phyloP scores from a whole-genome alignment of 2,113 vertebrate species.

The Spermophilus dauricus region DNA sequence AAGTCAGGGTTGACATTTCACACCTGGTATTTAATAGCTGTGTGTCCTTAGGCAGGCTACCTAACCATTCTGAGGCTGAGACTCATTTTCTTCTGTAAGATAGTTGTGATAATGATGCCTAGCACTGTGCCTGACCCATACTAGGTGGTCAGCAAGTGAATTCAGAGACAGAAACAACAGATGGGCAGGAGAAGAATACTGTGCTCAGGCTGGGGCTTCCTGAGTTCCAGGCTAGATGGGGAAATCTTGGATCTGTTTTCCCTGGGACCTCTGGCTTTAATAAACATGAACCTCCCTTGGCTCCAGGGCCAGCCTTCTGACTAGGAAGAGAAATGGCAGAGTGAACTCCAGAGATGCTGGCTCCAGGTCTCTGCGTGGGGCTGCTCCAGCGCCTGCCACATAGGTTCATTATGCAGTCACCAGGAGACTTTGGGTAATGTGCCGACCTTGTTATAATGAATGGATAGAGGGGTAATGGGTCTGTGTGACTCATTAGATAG shows the following conservation, averaged over 20 bases:
- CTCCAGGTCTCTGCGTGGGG: background rate
- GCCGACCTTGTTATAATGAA: slow-evolving; percentile 89
- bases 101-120: background rate
- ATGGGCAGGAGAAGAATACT: background rate
- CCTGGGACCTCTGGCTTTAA: background rate
- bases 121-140: background rate
- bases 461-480: slow-evolving; percentile 85
- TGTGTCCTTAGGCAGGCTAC: background rate
- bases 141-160: background rate
- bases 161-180: background rate
- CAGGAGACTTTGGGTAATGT: slow-evolving; percentile 77
- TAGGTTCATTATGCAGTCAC: slow-evolving; percentile 82
- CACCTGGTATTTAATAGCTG: background rate
- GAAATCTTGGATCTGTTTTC: background rate
- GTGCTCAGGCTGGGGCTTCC: background rate
- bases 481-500: slow-evolving; percentile 85
- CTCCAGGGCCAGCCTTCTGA: background rate
- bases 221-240: background rate
- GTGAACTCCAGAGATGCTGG: background rate
- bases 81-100: background rate
- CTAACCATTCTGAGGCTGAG: background rate
- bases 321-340: background rate
- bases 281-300: background rate
- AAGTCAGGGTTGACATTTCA: background rate
- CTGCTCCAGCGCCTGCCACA: slow-evolving; percentile 24